Evolutionary conservation across 1,140 invertebrate species (phyloP).

Genomic region (Halyomorpha halys): DNA sequence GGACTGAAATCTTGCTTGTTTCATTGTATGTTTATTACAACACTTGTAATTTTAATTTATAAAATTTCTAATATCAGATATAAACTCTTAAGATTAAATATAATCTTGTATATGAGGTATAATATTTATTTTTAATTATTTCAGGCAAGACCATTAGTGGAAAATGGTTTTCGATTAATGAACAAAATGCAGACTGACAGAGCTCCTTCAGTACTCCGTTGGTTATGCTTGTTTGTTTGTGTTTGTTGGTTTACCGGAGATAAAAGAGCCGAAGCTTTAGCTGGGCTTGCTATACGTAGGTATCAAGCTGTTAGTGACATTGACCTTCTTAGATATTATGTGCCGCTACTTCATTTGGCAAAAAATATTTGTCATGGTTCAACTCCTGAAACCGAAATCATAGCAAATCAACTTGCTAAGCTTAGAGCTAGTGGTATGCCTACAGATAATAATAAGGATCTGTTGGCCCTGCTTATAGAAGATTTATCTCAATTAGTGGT

Average conservation of each 20-base stretch:
- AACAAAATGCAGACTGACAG: constrained; percentile 63
- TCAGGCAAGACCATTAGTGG: constrained; percentile 49
- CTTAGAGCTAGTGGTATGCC: neutral
- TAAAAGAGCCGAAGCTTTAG: constrained; percentile 28
- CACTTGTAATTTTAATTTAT: no score
- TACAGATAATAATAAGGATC: neutral
- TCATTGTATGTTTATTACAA: no score
- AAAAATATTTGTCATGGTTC: neutral
- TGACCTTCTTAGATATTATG: constrained; percentile 51
- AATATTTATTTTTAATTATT: constrained; percentile 19
- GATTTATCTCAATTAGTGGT: neutral
- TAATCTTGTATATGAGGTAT: no score
- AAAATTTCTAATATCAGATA: no score
- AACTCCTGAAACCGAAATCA: neutral
- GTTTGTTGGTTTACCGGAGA: constrained; percentile 3
- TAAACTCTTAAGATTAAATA: no score
- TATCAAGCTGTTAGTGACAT: constrained; percentile 54
- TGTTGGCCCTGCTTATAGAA: neutral
- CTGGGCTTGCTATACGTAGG: constrained; percentile 52
- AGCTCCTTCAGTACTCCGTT: constrained; percentile 52
- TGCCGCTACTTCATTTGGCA: constrained; percentile 51
- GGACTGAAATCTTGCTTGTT: no score
- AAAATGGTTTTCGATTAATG: constrained; percentile 58
- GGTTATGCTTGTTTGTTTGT: constrained; percentile 55
- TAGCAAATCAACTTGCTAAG: neutral